Evolutionary conservation across 2,797 vertebrate species (phyloP).

Genomic region (Labeo calbasu): DNA sequence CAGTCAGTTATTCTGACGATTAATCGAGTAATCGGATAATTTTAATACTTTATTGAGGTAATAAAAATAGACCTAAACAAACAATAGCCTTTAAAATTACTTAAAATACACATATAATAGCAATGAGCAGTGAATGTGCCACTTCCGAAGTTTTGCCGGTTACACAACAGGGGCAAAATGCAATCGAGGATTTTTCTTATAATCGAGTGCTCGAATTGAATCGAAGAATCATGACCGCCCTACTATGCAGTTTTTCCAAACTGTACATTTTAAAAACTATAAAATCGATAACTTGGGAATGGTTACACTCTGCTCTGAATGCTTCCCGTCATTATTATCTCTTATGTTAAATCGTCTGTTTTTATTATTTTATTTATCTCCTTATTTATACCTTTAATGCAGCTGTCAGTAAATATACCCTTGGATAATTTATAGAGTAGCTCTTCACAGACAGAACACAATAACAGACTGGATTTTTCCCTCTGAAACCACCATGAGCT

Average conservation of each 20-base stretch:
- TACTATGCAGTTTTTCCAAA: background rate
- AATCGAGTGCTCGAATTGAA: too few species aligned
- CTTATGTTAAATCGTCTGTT: background rate
- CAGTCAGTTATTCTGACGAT: too few species aligned
- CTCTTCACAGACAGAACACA: background rate
- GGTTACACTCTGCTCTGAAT: background rate
- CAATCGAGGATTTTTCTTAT: too few species aligned
- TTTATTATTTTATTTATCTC: background rate
- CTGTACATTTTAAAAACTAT: background rate
- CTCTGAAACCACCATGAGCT: slow-evolving; percentile 29
- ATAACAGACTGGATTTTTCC: slow-evolving; percentile 29
- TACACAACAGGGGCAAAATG: too few species aligned
- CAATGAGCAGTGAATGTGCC: too few species aligned
- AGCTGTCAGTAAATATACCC: background rate
- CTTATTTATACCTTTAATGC: background rate
- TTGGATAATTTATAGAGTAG: slow-evolving; percentile 14
- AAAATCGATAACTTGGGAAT: background rate
- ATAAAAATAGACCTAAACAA: too few species aligned
- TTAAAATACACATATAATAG: too few species aligned
- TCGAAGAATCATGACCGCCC: too few species aligned
- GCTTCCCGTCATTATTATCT: background rate
- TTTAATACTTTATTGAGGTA: too few species aligned
- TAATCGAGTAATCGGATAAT: too few species aligned
- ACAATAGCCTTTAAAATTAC: too few species aligned
- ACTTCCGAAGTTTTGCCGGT: too few species aligned